Percentiles rank a stretch among this genome's conserved stretches.
Conservation (phyloP, 2,888 invertebrate species). For the Galeruca laticollis region DNA sequence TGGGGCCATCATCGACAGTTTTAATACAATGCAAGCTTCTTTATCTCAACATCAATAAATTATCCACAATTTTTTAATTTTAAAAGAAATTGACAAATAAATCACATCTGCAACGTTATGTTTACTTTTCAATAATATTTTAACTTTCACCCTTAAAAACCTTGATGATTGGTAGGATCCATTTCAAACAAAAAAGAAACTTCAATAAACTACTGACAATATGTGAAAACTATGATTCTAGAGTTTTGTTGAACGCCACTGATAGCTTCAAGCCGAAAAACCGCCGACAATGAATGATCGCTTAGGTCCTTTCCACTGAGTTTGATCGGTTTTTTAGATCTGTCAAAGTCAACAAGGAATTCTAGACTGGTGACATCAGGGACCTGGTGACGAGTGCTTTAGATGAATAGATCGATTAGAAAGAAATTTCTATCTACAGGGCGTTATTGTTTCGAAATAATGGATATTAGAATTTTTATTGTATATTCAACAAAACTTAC, state of each 20-base stretch:
- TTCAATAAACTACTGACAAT: no score
- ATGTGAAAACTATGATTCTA: background rate
- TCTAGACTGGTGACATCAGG: slow-evolving; percentile 47
- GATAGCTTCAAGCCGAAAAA: slow-evolving; percentile 30
- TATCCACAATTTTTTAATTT: no score
- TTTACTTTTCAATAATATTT: no score
- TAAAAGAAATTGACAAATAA: no score
- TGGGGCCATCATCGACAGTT: no score
- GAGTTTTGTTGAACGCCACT: slow-evolving; percentile 6
- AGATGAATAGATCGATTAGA: slow-evolving; percentile 19
- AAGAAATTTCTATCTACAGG: slow-evolving; percentile 13
- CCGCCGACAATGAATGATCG: slow-evolving; percentile 56
- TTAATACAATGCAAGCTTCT: no score
- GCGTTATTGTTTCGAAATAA: slow-evolving; percentile 4
- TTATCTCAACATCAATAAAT: no score
- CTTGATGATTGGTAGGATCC: no score
- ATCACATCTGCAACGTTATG: no score
- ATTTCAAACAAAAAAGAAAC: no score
- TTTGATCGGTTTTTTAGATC: slow-evolving; percentile 58
- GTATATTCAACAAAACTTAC: no score
- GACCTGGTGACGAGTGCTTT: slow-evolving; percentile 15
- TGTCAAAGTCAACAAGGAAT: slow-evolving; percentile 56
- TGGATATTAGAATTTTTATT: background rate
- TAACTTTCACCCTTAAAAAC: no score
- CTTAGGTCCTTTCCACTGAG: slow-evolving; percentile 50